Conservation (phyloP, 2,797 vertebrate species). For the Mergus octosetaceus region DNA sequence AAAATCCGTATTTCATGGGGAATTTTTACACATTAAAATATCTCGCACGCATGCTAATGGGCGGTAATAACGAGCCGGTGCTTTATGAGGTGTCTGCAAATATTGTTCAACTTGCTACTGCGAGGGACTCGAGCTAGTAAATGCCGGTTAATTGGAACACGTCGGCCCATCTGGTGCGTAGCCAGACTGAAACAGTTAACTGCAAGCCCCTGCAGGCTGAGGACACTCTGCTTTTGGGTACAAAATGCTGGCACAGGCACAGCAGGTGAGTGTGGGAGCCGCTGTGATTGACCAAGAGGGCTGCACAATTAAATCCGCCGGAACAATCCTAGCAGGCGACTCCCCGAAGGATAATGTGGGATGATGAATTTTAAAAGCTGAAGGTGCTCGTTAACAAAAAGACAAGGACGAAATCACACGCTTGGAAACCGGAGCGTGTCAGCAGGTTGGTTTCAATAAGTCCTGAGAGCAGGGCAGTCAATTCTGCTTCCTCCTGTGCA, state of each 20-base stretch:
- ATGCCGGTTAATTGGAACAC: not conserved
- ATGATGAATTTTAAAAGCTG: not conserved
- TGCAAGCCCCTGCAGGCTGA: not conserved
- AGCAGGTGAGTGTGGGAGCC: not conserved
- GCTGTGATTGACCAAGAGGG: not conserved
- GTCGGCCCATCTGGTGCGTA: not conserved
- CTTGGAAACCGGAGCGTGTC: not conserved
- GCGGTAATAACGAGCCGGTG: not conserved
- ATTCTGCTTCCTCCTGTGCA: not conserved
- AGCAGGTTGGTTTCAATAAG: not conserved
- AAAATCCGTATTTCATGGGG: constrained; percentile 57
- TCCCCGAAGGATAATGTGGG: not conserved
- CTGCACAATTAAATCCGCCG: not conserved
- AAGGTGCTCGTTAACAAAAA: not conserved
- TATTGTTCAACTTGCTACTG: not conserved
- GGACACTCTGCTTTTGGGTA: not conserved
- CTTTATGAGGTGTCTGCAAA: constrained; percentile 23
- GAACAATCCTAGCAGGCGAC: not conserved
- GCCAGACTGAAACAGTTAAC: not conserved
- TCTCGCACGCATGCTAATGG: constrained; percentile 5
- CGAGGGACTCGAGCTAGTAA: not conserved
- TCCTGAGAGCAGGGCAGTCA: not conserved
- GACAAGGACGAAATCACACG: not conserved
- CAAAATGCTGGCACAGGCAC: not conserved
- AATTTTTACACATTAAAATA: constrained; percentile 54